These are phyloP conservation scores for Vanessa atalanta DNA, from an alignment of 1,140 invertebrate species.

Conservation along the genomic window DNA sequence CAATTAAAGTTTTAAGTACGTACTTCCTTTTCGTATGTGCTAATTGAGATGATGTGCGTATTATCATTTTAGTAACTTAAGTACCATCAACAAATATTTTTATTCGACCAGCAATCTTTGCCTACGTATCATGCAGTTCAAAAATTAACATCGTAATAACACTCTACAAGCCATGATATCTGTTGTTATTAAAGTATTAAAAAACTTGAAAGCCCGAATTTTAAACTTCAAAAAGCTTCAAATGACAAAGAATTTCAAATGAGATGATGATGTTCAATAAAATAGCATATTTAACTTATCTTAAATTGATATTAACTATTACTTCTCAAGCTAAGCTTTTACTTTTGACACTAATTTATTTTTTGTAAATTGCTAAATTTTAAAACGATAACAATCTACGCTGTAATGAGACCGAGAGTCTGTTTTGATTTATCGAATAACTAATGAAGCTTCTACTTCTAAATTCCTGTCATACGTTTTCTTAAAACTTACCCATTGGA, in stretches of 20 bases:
- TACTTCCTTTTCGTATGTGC: neutral
- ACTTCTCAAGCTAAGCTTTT: conserved; percentile 19
- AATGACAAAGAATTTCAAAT: neutral
- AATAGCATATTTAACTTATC: neutral
- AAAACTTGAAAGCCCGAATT: neutral
- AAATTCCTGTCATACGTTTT: conserved; percentile 19
- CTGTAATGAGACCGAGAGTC: neutral
- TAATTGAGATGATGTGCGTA: neutral
- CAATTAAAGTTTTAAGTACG: neutral
- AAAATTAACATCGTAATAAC: neutral
- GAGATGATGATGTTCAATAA: neutral
- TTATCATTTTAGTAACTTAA: neutral
- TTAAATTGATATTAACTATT: neutral
- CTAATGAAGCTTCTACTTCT: conserved; percentile 60
- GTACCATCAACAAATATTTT: neutral
- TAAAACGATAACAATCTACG: neutral
- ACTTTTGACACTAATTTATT: neutral
- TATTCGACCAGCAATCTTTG: conserved; percentile 10
- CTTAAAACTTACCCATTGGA: conserved; percentile 88
- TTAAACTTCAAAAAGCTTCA: neutral
- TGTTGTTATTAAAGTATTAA: neutral
- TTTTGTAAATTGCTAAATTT: conserved; percentile 2
- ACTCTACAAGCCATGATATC: neutral
- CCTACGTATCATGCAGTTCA: conserved; percentile 11
- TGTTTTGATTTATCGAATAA: conserved; percentile 3